A percentile compares a stretch with the other conserved stretches of the same genome.
Evolutionary conservation across 1,140 invertebrate species (phyloP).

Genomic region (Venustaconcha ellipsiformis): DNA sequence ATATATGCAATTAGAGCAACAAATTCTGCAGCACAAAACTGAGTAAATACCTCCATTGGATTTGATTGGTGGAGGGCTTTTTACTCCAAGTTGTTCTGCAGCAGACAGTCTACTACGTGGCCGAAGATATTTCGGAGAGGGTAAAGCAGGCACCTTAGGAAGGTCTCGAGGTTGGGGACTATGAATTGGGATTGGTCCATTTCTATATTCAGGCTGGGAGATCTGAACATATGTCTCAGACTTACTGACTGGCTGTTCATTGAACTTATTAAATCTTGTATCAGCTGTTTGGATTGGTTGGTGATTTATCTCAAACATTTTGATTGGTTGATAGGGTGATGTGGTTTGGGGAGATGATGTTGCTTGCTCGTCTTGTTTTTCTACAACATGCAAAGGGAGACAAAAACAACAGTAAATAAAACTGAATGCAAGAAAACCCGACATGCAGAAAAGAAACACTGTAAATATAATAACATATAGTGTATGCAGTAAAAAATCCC

Average conservation of each 20-base stretch:
- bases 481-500: too few species aligned
- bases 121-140: conserved; percentile 11
- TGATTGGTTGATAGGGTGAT: conserved; percentile 34
- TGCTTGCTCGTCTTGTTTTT: conserved; percentile 23
- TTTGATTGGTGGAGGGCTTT: conserved; percentile 49
- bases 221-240: conserved; percentile 11
- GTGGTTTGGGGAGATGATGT: conserved; percentile 22
- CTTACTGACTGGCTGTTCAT: conserved; percentile 25
- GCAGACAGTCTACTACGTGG: conserved; percentile 44
- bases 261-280: conserved; percentile 24
- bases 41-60: conserved; percentile 50
- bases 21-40: conserved; percentile 16
- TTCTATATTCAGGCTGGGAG: conserved; percentile 12
- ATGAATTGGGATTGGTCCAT: conserved; percentile 6
- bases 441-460: too few species aligned
- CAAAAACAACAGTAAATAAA: not conserved
- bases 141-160: not conserved
- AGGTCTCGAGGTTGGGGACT: conserved; percentile 23
- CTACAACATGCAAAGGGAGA: conserved; percentile 37
- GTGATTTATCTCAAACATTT: conserved; percentile 28
- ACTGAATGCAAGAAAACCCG: too few species aligned
- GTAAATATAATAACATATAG: too few species aligned
- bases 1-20: too few species aligned
- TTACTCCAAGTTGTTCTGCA: conserved; percentile 57
- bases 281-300: conserved; percentile 26